Conservation (phyloP, 2,888 invertebrate genomes). For the Drosophila meridionalis region DNA sequence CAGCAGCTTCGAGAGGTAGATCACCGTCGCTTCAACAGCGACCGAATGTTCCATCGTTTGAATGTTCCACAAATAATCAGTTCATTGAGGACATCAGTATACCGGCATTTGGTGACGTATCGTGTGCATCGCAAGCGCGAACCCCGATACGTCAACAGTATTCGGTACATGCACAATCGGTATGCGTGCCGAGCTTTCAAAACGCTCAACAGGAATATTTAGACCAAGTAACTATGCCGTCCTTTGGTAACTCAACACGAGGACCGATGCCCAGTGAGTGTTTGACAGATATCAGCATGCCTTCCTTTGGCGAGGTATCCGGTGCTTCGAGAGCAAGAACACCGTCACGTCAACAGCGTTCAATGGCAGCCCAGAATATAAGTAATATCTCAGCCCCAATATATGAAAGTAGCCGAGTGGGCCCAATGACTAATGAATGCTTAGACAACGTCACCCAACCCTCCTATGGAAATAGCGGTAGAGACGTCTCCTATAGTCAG, state of each 20-base stretch:
- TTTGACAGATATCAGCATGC: slow-evolving; percentile 34
- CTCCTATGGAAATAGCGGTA: slow-evolving; percentile 1
- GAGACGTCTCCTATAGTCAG: not conserved
- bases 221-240: slow-evolving; percentile 15
- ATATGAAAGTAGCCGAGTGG: slow-evolving; percentile 2
- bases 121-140: slow-evolving; percentile 11
- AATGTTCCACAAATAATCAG: not conserved
- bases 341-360: not conserved
- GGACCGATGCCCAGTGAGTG: slow-evolving; percentile 6
- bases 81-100: slow-evolving; percentile 36
- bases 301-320: slow-evolving; percentile 31
- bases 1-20: not conserved
- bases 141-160: not conserved
- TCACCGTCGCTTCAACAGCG: not conserved
- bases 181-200: not conserved
- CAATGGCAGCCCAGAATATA: not conserved
- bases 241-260: not conserved
- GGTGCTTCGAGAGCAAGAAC: not conserved
- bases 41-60: slow-evolving; percentile 6
- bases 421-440: slow-evolving; percentile 12
- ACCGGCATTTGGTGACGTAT: slow-evolving; percentile 31
- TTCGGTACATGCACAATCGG: not conserved
- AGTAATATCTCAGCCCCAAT: slow-evolving; percentile 21
- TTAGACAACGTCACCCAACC: slow-evolving; percentile 17
- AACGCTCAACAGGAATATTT: not conserved